Conservation (phyloP, 1,140 invertebrate species). For the Pachyrhynchus sulphureomaculatus region DNA sequence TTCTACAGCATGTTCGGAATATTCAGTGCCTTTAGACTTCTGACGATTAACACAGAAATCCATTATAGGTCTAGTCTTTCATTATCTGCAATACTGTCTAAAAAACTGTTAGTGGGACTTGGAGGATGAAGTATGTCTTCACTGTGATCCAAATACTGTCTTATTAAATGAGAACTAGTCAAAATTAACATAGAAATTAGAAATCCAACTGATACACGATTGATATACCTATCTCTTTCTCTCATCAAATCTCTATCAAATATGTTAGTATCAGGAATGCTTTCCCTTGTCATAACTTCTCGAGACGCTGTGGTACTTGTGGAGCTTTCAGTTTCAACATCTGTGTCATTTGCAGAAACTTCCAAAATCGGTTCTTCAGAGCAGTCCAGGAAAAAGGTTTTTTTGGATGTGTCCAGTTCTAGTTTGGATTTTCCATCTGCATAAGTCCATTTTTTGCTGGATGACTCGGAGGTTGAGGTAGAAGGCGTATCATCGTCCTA, state of each 20-base stretch:
- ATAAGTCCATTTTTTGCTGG: neutral
- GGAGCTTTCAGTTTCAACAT: neutral
- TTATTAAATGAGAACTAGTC: too few relatives aligned
- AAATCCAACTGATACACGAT: too few relatives aligned
- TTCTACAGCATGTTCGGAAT: neutral
- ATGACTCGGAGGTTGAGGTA: neutral
- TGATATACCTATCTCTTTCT: too few relatives aligned
- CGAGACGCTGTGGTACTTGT: neutral
- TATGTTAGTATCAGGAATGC: too few relatives aligned
- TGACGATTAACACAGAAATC: neutral
- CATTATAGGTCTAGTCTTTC: neutral
- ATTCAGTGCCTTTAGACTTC: neutral
- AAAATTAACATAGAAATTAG: too few relatives aligned
- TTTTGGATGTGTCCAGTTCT: neutral
- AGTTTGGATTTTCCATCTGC: neutral
- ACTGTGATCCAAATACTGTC: neutral
- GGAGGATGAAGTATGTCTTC: neutral
- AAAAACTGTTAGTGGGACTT: neutral
- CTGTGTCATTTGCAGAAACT: neutral
- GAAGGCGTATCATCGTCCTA: neutral
- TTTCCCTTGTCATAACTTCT: neutral
- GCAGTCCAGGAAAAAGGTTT: neutral
- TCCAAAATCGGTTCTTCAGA: slow-evolving; percentile 3
- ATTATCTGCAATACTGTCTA: neutral
- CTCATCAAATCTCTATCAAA: too few relatives aligned